Evolutionary conservation across 1,140 invertebrate species (phyloP).

Genomic region (Alviniconcha marisindica): DNA sequence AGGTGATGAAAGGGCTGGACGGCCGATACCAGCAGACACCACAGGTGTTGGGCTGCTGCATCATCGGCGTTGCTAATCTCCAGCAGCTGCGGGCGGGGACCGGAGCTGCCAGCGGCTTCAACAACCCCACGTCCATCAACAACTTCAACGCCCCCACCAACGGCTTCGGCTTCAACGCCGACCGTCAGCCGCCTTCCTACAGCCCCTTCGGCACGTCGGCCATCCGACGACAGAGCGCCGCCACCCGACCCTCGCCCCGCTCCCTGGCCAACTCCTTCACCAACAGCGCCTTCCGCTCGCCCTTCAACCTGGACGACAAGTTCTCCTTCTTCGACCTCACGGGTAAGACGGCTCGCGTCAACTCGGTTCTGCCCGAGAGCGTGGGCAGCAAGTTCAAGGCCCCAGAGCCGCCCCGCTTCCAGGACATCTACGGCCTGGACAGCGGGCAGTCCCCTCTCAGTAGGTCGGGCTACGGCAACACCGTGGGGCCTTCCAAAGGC

Average conservation of each 20-base stretch:
- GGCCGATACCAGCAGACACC: neutral
- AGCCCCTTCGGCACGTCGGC: neutral
- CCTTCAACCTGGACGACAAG: neutral
- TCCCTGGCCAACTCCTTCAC: neutral
- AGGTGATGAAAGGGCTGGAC: constrained; percentile 25
- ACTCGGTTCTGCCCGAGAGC: constrained; percentile 8
- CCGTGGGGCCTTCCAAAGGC: constrained; percentile 5
- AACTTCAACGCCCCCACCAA: neutral
- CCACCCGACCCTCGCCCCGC: neutral
- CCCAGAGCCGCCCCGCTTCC: constrained; percentile 28
- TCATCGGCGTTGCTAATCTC: constrained; percentile 10
- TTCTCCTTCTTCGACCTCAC: constrained; percentile 21
- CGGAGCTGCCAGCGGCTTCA: neutral
- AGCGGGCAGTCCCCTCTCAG: constrained; percentile 7
- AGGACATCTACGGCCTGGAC: constrained; percentile 36
- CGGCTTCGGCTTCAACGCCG: neutral
- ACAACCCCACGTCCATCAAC: neutral
- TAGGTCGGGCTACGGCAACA: constrained; percentile 20
- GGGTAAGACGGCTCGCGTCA: constrained; percentile 22
- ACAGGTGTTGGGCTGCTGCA: constrained; percentile 28
- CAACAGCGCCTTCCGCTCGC: constrained; percentile 6
- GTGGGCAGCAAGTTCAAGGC: constrained; percentile 15
- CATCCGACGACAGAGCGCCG: neutral
- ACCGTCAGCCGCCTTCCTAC: neutral
- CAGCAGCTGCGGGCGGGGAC: neutral